Percentiles rank a stretch among this genome's conserved stretches.
These are phyloP conservation scores for Lithobates sylvaticus DNA, from an alignment of 2,797 vertebrate species.

Conservation along the genomic window DNA sequence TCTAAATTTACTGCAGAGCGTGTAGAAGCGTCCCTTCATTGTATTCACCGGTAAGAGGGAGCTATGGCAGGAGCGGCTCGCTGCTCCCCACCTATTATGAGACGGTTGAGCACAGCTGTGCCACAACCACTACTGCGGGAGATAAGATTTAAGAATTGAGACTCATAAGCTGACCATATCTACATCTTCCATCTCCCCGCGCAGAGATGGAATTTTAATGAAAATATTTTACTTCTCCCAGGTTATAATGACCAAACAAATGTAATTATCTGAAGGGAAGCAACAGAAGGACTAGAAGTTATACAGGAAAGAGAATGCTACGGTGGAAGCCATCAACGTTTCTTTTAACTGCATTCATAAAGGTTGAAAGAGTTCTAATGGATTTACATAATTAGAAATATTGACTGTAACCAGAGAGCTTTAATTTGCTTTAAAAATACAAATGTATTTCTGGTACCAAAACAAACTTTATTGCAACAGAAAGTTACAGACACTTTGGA, in stretches of 20 bases:
- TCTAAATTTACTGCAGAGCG: constrained; percentile 40
- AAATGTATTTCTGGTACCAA: too few species aligned
- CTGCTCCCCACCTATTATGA: constrained; percentile 42
- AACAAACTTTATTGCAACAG: too few species aligned
- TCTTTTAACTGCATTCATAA: not conserved
- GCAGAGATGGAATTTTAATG: constrained; percentile 39
- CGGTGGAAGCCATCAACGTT: not conserved
- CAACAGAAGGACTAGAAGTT: not conserved
- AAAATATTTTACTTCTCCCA: constrained; percentile 26
- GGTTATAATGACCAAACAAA: constrained; percentile 11
- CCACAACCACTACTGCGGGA: constrained; percentile 29
- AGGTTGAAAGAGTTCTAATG: not conserved
- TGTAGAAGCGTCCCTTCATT: constrained; percentile 37
- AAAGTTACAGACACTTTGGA: too few species aligned
- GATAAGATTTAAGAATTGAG: constrained; percentile 51
- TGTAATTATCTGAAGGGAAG: not conserved
- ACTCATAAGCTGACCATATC: constrained; percentile 43
- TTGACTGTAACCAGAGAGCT: not conserved
- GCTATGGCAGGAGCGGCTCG: constrained; percentile 36
- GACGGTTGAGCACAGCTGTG: constrained; percentile 46
- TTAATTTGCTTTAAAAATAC: not conserved
- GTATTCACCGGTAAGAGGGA: constrained; percentile 35
- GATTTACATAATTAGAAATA: not conserved
- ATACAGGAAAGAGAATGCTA: not conserved
- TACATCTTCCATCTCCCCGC: constrained; percentile 13